Percentiles rank a stretch among this genome's conserved stretches.
Evolutionary conservation across 2,888 invertebrate species (phyloP).

Genomic region (Spisula subtruncata): DNA sequence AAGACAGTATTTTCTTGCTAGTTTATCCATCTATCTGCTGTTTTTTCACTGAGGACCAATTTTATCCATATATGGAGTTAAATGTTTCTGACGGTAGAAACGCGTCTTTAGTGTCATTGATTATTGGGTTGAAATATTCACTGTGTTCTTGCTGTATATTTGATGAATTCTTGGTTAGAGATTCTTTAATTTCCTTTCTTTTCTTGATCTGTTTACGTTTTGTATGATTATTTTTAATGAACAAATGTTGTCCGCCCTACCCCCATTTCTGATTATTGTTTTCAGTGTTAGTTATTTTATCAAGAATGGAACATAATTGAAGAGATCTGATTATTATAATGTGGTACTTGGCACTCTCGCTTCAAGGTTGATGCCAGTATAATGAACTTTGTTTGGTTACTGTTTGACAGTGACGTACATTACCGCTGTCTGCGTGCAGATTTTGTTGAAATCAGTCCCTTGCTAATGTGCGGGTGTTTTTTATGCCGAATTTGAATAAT

Average conservation of each 20-base stretch:
- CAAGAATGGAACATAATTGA: neutral
- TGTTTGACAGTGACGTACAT: neutral
- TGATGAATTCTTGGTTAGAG: neutral
- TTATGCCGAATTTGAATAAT: neutral
- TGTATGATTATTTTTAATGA: neutral
- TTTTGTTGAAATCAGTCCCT: too few species aligned
- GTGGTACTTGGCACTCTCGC: neutral
- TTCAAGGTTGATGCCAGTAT: neutral
- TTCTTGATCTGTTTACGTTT: neutral
- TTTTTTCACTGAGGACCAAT: slow-evolving; percentile 41
- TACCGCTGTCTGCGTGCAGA: too few species aligned
- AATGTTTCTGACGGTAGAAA: neutral
- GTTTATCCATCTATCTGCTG: neutral
- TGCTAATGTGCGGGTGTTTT: too few species aligned
- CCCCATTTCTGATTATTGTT: neutral
- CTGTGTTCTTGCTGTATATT: neutral
- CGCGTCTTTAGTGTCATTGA: neutral
- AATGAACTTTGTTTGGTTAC: neutral
- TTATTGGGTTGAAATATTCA: neutral
- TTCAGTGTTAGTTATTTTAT: neutral
- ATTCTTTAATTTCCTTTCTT: neutral
- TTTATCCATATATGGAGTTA: neutral
- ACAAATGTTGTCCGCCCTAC: neutral
- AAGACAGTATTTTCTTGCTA: neutral
- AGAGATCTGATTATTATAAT: neutral